Conservation (phyloP, 2,113 vertebrate genomes). For the Myotis brandtii region DNA sequence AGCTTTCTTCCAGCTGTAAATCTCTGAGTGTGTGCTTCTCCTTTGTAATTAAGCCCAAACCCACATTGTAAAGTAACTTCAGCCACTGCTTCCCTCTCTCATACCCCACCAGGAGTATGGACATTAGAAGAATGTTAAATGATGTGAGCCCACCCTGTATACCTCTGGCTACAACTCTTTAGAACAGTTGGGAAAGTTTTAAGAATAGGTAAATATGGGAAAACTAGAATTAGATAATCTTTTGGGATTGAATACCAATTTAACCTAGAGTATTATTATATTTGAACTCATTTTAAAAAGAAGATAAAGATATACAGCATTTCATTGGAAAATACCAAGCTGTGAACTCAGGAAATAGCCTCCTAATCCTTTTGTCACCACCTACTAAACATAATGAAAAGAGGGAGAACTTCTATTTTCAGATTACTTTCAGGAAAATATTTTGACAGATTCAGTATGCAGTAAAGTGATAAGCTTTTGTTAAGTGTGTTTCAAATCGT, state of each 20-base stretch:
- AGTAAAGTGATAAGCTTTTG: constrained; percentile 85
- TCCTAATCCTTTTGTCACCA: constrained; percentile 77
- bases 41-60: background rate
- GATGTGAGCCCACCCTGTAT: background rate
- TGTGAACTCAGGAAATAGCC: constrained; percentile 76
- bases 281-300: background rate
- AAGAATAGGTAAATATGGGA: constrained; percentile 51
- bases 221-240: constrained; percentile 3
- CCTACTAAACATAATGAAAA: constrained; percentile 81
- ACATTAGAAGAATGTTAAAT: background rate
- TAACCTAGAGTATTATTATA: background rate
- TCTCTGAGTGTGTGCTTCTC: background rate
- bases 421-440: constrained; percentile 85
- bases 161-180: background rate
- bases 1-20: background rate
- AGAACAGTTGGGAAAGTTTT: constrained; percentile 8
- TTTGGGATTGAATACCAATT: background rate
- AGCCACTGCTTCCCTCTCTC: background rate
- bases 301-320: constrained; percentile 52
- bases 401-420: constrained; percentile 81
- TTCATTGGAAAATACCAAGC: constrained; percentile 67
- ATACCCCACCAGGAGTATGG: background rate
- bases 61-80: background rate
- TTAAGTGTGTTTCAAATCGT: constrained; percentile 86
- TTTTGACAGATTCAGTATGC: constrained; percentile 86